These are phyloP conservation scores for Rhynchophorus ferrugineus DNA, from an alignment of 1,140 invertebrate species.

Conservation along the genomic window DNA sequence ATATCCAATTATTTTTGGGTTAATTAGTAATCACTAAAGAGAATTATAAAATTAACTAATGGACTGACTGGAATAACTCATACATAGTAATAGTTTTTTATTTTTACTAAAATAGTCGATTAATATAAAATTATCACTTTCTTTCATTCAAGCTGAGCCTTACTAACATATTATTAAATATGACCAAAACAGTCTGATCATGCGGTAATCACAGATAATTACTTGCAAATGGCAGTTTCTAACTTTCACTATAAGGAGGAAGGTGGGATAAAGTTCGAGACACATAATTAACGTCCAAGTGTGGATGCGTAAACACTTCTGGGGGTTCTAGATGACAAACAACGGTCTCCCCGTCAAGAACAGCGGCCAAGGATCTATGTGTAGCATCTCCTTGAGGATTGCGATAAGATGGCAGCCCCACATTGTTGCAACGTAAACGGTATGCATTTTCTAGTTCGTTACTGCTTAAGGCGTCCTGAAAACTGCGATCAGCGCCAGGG, in stretches of 20 bases:
- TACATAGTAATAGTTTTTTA: constrained; percentile 35
- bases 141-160: constrained; percentile 39
- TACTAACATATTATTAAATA: constrained; percentile 33
- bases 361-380: constrained; percentile 59
- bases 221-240: constrained; percentile 40
- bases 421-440: constrained; percentile 53
- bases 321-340: constrained; percentile 71
- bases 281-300: constrained; percentile 32
- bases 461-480: constrained; percentile 32
- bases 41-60: constrained; percentile 26
- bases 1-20: not conserved
- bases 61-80: constrained; percentile 37
- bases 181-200: constrained; percentile 41
- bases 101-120: constrained; percentile 38
- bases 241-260: constrained; percentile 41
- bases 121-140: constrained; percentile 42
- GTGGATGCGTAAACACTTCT: constrained; percentile 32
- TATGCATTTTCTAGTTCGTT: constrained; percentile 37
- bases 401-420: constrained; percentile 38
- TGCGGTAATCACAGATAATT: constrained; percentile 43
- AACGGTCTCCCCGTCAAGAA: constrained; percentile 74
- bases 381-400: constrained; percentile 47
- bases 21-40: constrained; percentile 1
- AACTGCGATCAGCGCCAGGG: constrained; percentile 36
- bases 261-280: constrained; percentile 36